phyloP scores from a whole-genome alignment of 2,113 vertebrate genomes.

The Osmerus eperlanus region DNA sequence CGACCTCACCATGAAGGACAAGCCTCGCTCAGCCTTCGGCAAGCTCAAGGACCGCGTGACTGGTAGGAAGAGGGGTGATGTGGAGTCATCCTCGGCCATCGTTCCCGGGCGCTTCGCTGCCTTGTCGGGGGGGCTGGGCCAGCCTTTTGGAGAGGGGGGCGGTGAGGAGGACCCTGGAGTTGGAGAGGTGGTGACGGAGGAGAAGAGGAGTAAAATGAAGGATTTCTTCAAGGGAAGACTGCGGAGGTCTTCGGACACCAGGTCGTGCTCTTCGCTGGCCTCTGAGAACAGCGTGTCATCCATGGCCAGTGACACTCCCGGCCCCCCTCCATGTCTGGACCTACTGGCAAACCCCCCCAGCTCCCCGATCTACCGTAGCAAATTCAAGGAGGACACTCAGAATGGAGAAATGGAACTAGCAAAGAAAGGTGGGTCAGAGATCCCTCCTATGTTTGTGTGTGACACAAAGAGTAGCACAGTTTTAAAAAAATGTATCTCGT shows the following conservation, averaged over 20 bases:
- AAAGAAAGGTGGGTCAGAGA: slow-evolving; percentile 63
- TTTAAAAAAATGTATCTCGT: neutral
- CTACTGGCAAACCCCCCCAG: slow-evolving; percentile 67
- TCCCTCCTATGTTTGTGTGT: neutral
- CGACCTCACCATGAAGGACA: slow-evolving; percentile 92
- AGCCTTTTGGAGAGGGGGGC: slow-evolving; percentile 57
- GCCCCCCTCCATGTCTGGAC: slow-evolving; percentile 69
- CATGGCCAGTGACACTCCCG: slow-evolving; percentile 75
- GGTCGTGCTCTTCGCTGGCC: slow-evolving; percentile 88
- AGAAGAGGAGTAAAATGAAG: slow-evolving; percentile 81
- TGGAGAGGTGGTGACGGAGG: slow-evolving; percentile 63
- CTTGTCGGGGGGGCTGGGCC: slow-evolving; percentile 59
- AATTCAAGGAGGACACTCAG: slow-evolving; percentile 75
- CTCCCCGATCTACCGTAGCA: slow-evolving; percentile 80
- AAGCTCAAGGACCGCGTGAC: slow-evolving; percentile 94
- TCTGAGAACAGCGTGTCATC: slow-evolving; percentile 91
- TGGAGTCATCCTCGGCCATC: slow-evolving; percentile 93
- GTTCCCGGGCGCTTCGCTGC: slow-evolving; percentile 80
- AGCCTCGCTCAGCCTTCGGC: slow-evolving; percentile 87
- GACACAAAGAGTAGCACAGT: neutral
- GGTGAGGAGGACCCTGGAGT: slow-evolving; percentile 49
- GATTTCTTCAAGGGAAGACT: slow-evolving; percentile 86
- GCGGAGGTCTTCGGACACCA: slow-evolving; percentile 83
- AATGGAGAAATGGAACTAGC: slow-evolving; percentile 63
- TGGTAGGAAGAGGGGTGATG: slow-evolving; percentile 80